Base-by-base conservation (phyloP, 2,888 invertebrate species). In the Epistrophe eligans region DNA sequence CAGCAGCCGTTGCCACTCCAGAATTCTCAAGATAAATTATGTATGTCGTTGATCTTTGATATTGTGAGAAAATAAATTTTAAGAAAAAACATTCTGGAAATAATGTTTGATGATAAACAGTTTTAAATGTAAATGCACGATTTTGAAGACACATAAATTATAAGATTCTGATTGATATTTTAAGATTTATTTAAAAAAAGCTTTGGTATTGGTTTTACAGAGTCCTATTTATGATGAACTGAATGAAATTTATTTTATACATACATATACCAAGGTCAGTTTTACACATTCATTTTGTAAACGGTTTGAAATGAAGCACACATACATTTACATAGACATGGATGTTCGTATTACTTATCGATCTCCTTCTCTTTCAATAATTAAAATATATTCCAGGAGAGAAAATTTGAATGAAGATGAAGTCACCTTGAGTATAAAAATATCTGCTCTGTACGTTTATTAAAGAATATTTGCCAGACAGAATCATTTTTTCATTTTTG, bases 21-120 rank as follows among this genome's bases (percentile, higher is more conserved):
- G 15, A 62, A 40, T 19, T 24, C 19, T 24, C 40, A 15, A 62
- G 62, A 62, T 62, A 62, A 62, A 62, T 62, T 62, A 15, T 62
- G 43, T 62, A 15, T 62, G 43, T 62, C 40, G 40, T 62, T 62
- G 62, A 62, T 62, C 62, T 62, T 43, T 62, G 58, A 13, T 19
- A 8, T 7, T 38, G 13, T 38, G 58, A 38, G 35, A 19, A 38
- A 7, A 60, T 60, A 60, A 38, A 60, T 55, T 32, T 55, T 4
- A 32, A 28, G 3, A 55, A 28, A 55, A 52, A 52, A 9, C 8
- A 28, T 52, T 24, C 28, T 28, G 11, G 11, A 50, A 50, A 52
- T 24, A 24, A 24, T 28, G 8, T 52, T 24, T 52, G 11, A 19
- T 52, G 28, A 32, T n/a, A 28, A 55, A 15, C 4, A 15, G 0